Conservation (phyloP, 2,888 invertebrate species). For the Rotaria macrura region DNA sequence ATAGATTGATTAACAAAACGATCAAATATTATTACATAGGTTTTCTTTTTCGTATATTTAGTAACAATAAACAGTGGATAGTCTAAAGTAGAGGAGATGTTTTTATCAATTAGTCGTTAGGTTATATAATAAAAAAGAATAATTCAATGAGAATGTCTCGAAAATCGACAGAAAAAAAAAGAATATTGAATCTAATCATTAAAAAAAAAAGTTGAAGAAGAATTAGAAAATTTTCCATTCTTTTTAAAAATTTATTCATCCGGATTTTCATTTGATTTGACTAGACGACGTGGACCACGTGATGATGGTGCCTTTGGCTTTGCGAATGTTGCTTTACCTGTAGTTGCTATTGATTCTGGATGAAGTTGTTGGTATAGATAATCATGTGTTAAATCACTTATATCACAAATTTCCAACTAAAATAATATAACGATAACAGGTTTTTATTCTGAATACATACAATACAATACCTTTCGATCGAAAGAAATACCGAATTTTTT, state of each 20-base stretch:
- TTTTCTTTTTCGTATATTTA: neutral
- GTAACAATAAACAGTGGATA: neutral
- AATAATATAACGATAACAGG: neutral
- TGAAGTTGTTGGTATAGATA: neutral
- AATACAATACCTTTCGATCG: neutral
- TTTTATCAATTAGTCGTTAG: neutral
- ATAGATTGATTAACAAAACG: neutral
- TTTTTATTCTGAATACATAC: neutral
- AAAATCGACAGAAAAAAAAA: too few species aligned
- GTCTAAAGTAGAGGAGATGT: neutral
- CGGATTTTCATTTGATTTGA: neutral
- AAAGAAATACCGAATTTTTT: neutral
- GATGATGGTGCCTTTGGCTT: neutral
- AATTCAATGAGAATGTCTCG: too few species aligned
- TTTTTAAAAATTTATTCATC: neutral
- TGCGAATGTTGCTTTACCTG: neutral
- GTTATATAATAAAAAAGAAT: too few species aligned
- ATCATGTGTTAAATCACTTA: neutral
- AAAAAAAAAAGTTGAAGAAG: too few species aligned
- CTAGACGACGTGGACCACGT: constrained; percentile 10
- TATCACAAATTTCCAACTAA: neutral
- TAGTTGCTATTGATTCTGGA: neutral
- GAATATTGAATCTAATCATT: too few species aligned
- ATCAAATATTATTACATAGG: neutral
- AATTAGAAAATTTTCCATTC: too few species aligned